phyloP scores from a whole-genome alignment of 2,113 vertebrate genomes.

The Kryptolebias marmoratus region DNA sequence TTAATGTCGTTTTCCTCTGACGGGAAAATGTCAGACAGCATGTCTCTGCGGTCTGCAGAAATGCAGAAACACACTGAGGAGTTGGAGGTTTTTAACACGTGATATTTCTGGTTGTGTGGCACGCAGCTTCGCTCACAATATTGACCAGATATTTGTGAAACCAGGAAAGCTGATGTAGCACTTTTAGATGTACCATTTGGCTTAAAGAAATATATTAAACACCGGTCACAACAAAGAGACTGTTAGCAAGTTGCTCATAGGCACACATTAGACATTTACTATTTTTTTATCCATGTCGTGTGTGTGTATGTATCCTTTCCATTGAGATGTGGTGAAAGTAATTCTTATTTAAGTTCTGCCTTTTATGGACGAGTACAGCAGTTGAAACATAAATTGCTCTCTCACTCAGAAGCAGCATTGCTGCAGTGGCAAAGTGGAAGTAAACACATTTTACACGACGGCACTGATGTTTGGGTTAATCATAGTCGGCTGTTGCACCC shows the following conservation, averaged over 20 bases:
- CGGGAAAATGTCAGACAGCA: no score
- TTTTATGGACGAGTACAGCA: slow-evolving; percentile 5
- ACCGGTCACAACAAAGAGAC: background rate
- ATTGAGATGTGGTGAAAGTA: background rate
- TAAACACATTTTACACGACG: slow-evolving; percentile 21
- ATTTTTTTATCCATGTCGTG: background rate
- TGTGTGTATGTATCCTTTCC: slow-evolving; percentile 4
- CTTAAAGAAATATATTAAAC: no score
- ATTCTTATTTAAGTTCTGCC: slow-evolving; percentile 11
- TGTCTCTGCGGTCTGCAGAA: no score
- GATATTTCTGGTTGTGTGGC: background rate
- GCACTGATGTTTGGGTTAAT: slow-evolving; percentile 24
- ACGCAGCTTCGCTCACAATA: background rate
- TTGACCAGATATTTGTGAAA: background rate
- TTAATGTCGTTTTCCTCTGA: no score
- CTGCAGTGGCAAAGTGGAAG: slow-evolving; percentile 7
- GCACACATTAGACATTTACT: background rate
- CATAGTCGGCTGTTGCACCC: slow-evolving; percentile 2
- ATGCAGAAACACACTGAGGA: no score
- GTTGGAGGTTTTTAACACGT: no score
- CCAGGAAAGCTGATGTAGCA: background rate
- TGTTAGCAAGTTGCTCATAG: background rate
- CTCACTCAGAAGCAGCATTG: slow-evolving; percentile 1
- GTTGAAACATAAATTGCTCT: slow-evolving; percentile 14
- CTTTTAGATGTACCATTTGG: background rate